Evolutionary conservation across 2,113 vertebrate species (phyloP).

Genomic region (Galbula dea): DNA sequence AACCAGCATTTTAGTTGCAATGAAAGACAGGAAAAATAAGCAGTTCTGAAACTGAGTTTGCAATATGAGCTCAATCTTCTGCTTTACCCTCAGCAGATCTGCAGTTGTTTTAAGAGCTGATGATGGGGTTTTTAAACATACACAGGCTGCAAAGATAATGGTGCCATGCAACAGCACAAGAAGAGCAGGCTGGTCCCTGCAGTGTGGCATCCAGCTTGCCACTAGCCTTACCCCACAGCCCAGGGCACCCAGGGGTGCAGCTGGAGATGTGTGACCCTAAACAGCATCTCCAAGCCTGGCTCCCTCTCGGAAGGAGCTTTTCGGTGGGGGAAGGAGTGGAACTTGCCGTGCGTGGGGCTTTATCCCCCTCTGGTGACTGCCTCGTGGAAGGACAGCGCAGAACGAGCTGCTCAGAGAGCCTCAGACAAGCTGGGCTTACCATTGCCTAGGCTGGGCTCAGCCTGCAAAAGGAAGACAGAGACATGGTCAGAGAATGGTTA

Average conservation of each 20-base stretch:
- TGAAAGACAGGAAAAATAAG: not conserved
- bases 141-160: fast-evolving
- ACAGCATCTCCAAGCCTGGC: not conserved
- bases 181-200: not conserved
- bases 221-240: not conserved
- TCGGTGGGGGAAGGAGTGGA: fast-evolving
- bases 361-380: conserved; percentile 41
- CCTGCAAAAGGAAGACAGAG: not conserved
- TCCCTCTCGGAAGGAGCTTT: fast-evolving
- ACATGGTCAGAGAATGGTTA: fast-evolving
- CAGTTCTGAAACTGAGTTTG: not conserved
- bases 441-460: not conserved
- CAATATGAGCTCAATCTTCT: not conserved
- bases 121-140: not conserved
- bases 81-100: not conserved
- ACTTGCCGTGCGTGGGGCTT: not conserved
- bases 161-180: fast-evolving
- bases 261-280: not conserved
- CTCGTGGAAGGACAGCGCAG: not conserved
- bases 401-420: not conserved
- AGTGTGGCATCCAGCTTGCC: not conserved
- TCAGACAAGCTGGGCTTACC: not conserved
- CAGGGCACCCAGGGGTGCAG: not conserved
- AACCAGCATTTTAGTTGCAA: not conserved
- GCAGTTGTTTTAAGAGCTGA: not conserved